Conservation (phyloP, 2,113 vertebrate genomes). For the Dromiciops gliroides region DNA sequence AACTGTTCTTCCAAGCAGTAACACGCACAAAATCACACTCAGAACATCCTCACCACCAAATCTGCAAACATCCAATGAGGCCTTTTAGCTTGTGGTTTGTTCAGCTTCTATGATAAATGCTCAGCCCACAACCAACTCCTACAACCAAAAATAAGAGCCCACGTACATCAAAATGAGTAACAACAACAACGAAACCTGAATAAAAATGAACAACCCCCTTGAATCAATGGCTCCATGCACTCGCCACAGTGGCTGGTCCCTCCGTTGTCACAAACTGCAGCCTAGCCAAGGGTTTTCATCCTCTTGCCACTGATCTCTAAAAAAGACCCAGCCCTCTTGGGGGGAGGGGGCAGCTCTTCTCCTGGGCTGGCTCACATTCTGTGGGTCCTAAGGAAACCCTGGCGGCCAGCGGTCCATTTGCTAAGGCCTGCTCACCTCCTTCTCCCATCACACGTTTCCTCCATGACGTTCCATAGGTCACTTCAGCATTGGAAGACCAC, state of each 20-base stretch:
- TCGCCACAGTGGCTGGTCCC: not conserved
- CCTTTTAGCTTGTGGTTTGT: not conserved
- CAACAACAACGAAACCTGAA: not conserved
- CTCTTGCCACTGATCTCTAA: not conserved
- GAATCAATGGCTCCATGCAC: not conserved
- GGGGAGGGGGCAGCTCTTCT: no score
- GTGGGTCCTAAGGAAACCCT: not conserved
- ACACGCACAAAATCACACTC: not conserved
- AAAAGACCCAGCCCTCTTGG: no score
- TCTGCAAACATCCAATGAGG: not conserved
- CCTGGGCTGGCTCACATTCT: not conserved
- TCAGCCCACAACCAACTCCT: no score
- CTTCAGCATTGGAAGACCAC: not conserved
- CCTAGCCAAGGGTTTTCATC: not conserved
- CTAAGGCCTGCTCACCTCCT: no score
- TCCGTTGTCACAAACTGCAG: not conserved
- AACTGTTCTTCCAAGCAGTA: not conserved
- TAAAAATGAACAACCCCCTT: not conserved
- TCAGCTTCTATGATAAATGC: not conserved
- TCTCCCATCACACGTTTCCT: not conserved
- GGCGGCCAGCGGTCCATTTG: no score
- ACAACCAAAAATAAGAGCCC: not conserved
- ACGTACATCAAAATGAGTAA: not conserved
- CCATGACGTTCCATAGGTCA: no score
- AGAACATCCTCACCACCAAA: not conserved